A percentile compares a stretch with the other conserved stretches of the same genome.
phyloP scores from a whole-genome alignment of 2,797 vertebrate genomes.

The Craterocephalus amniculus region DNA sequence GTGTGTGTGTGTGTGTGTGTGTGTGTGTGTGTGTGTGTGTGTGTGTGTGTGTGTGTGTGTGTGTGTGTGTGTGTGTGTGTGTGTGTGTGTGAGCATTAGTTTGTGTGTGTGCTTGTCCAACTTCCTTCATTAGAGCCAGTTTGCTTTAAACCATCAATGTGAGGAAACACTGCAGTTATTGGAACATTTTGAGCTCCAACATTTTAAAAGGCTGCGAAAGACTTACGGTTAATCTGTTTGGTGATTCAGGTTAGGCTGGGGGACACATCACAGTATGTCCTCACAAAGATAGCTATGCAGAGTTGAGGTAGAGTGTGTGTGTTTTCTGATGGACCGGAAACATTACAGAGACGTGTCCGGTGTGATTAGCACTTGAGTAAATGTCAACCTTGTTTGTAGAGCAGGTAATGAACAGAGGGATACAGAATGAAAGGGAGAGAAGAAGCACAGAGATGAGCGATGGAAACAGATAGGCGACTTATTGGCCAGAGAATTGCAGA shows the following conservation, averaged over 20 bases:
- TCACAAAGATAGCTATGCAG: neutral
- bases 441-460: neutral
- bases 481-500: constrained; percentile 34
- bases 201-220: neutral
- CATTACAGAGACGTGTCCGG: constrained; percentile 58
- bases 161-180: neutral
- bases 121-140: neutral
- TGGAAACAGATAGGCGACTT: constrained; percentile 14
- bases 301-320: constrained; percentile 12
- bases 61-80: neutral
- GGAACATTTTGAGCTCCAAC: neutral
- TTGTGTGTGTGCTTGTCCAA: too few relatives aligned
- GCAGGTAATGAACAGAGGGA: constrained; percentile 63
- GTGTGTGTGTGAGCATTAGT: too few relatives aligned
- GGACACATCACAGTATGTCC: neutral
- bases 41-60: neutral
- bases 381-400: constrained; percentile 71
- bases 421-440: neutral
- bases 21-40: neutral
- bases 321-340: constrained; percentile 53
- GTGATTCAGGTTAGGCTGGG: neutral
- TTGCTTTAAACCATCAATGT: neutral
- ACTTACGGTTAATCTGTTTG: too few relatives aligned
- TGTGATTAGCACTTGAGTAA: constrained; percentile 73
- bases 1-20: neutral